Percentiles rank a stretch among this genome's conserved stretches.
These are phyloP conservation scores for Clupea harengus DNA, from an alignment of 2,113 vertebrate species.

Conservation along the genomic window DNA sequence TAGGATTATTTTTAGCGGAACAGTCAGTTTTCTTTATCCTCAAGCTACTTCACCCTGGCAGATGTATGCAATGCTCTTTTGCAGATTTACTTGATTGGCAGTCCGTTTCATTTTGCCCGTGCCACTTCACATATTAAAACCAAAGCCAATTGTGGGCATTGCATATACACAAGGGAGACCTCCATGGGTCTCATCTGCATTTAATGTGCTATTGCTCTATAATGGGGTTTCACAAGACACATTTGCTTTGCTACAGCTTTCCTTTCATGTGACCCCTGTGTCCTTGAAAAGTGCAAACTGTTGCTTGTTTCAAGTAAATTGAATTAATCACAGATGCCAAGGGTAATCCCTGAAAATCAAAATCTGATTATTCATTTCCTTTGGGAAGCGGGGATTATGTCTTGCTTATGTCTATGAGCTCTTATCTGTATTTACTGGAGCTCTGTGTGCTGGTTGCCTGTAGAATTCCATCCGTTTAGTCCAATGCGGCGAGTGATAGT, in stretches of 20 bases:
- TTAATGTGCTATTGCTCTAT: not conserved
- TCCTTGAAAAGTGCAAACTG: not conserved
- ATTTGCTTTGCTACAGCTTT: not conserved
- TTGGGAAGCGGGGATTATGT: conserved; percentile 1
- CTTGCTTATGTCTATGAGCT: not conserved
- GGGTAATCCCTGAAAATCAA: conserved; percentile 31
- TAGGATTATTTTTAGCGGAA: not conserved
- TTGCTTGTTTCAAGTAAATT: conserved; percentile 30
- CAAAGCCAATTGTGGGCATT: not conserved
- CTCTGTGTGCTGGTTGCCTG: not conserved
- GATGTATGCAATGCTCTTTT: not conserved
- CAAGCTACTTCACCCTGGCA: not conserved
- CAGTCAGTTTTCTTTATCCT: not conserved
- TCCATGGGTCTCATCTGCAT: not conserved
- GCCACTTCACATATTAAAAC: not conserved
- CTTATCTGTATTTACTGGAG: not conserved
- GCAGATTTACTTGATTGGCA: not conserved
- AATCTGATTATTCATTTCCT: conserved; percentile 19
- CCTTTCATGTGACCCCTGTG: not conserved
- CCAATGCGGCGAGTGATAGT: not conserved
- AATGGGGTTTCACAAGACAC: not conserved
- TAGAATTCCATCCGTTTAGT: not conserved
- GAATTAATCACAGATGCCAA: conserved; percentile 31
- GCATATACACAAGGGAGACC: not conserved
- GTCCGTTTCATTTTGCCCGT: not conserved